A percentile compares a stretch with the other conserved stretches of the same genome.
Evolutionary conservation across 1,140 invertebrate species (phyloP).

Genomic region (Hylyphantes graminicola): DNA sequence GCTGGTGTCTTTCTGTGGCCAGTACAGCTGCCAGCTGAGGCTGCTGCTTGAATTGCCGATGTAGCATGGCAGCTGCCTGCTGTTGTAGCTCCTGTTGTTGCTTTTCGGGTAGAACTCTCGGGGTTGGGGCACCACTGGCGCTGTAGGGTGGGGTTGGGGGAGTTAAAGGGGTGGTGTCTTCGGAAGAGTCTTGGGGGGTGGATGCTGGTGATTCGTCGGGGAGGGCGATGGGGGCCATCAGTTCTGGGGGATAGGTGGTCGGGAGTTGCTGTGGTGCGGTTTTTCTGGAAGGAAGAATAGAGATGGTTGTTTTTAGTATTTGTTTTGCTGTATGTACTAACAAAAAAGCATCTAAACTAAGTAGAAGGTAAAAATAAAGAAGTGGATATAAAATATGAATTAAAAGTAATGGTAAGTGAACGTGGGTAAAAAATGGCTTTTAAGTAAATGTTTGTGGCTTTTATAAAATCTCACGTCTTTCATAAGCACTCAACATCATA

Average conservation of each 20-base stretch:
- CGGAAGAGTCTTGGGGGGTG: constrained; percentile 54
- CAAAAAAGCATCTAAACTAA: no score
- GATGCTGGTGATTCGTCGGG: constrained; percentile 60
- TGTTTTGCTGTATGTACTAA: no score
- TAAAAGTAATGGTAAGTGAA: no score
- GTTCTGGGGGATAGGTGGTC: constrained; percentile 10
- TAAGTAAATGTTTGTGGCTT: no score
- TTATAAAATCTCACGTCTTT: no score
- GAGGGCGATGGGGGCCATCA: constrained; percentile 22
- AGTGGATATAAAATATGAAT: no score
- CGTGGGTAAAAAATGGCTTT: no score
- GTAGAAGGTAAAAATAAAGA: no score
- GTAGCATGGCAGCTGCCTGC: constrained; percentile 38
- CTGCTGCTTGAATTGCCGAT: constrained; percentile 29
- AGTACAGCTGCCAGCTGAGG: constrained; percentile 3
- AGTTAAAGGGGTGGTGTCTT: constrained; percentile 20
- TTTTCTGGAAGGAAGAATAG: constrained; percentile 44
- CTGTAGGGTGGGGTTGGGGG: constrained; percentile 46
- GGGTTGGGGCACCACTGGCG: background rate
- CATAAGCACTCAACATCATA: no score
- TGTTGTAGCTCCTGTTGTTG: constrained; percentile 50
- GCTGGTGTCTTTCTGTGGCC: background rate
- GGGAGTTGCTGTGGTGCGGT: constrained; percentile 57
- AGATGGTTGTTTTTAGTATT: no score
- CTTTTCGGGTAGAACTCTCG: constrained; percentile 32